Percentiles rank a stretch among this genome's conserved stretches.
Evolutionary conservation across 2,113 vertebrate genomes (phyloP).

Genomic region (Collichthys lucidus): DNA sequence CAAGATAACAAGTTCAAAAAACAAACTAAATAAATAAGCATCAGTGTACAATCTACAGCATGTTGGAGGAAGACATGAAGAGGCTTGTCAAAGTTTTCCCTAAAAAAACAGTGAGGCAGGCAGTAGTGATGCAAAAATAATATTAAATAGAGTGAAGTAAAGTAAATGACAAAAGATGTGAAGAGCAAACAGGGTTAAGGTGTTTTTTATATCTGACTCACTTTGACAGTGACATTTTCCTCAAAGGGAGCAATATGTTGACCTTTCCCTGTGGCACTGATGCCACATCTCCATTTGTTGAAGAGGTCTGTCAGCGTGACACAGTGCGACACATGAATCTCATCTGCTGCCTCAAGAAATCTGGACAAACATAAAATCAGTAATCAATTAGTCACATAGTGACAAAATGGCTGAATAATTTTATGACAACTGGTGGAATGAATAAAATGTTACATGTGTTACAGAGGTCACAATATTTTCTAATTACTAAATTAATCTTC

Average conservation of each 20-base stretch:
- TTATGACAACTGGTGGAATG: slow-evolving; percentile 4
- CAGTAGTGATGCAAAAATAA: not conserved
- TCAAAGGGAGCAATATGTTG: slow-evolving; percentile 70
- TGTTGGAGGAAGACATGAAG: not conserved
- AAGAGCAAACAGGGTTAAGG: slow-evolving; percentile 17
- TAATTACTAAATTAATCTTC: too few relatives aligned
- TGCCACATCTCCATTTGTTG: slow-evolving; percentile 57
- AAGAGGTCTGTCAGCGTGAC: slow-evolving; percentile 56
- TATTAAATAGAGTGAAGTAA: not conserved
- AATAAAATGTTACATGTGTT: not conserved
- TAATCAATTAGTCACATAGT: slow-evolving; percentile 20
- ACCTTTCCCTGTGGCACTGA: slow-evolving; percentile 72
- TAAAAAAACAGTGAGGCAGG: too few relatives aligned
- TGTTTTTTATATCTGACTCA: slow-evolving; percentile 53
- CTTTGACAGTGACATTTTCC: slow-evolving; percentile 72
- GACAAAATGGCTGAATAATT: not conserved
- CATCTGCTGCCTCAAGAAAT: slow-evolving; percentile 19
- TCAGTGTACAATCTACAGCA: not conserved
- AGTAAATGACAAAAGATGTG: not conserved
- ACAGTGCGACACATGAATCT: slow-evolving; percentile 47
- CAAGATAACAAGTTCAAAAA: not conserved
- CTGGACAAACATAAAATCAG: slow-evolving; percentile 30
- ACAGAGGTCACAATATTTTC: too few relatives aligned
- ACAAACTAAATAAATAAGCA: not conserved
- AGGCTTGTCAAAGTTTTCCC: not conserved